These are phyloP conservation scores for Astur gentilis DNA, from an alignment of 2,113 vertebrate genomes.

Conservation along the genomic window DNA sequence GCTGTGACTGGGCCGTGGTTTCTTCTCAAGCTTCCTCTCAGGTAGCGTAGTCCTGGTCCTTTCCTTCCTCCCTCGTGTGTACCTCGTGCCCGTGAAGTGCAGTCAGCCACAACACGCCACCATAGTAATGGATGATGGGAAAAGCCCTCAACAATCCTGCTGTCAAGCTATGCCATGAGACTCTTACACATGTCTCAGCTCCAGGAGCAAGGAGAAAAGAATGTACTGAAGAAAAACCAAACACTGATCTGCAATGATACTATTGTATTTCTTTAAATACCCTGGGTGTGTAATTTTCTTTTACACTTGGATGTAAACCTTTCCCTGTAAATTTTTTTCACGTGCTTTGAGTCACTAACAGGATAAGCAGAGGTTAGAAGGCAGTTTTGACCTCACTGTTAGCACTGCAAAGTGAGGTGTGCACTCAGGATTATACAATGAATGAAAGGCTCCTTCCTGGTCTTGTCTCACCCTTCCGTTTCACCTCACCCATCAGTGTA, in stretches of 20 bases:
- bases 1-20: background rate
- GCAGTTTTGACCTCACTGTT: background rate
- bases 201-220: background rate
- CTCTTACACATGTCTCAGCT: background rate
- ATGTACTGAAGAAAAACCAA: background rate
- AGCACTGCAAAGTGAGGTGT: background rate
- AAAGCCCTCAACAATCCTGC: background rate
- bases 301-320: background rate
- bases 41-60: background rate
- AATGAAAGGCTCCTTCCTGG: background rate
- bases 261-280: background rate
- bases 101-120: background rate
- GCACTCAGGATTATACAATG: background rate
- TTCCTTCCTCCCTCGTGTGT: background rate
- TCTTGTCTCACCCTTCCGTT: background rate
- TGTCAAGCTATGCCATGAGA: background rate
- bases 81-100: background rate
- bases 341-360: background rate
- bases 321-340: background rate
- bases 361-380: background rate
- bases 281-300: background rate
- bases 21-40: background rate
- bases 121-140: background rate
- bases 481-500: background rate
- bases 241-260: background rate